These are phyloP conservation scores for Muraenolepis orangiensis DNA, from an alignment of 2,797 vertebrate genomes.

Conservation along the genomic window DNA sequence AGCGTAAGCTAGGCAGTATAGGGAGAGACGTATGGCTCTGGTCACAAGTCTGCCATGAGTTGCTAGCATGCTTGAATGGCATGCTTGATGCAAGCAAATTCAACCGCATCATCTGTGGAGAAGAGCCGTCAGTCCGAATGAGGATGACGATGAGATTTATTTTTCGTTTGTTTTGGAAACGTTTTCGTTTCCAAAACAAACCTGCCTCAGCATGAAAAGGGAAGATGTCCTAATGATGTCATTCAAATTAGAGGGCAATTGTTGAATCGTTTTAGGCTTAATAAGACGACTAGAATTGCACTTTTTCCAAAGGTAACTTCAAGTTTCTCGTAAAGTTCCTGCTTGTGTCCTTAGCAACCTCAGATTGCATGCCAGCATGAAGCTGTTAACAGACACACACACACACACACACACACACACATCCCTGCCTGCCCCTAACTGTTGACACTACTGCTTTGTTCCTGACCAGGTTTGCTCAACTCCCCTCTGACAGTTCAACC, in stretches of 20 bases:
- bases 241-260: background rate
- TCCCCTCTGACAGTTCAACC: constrained; percentile 13
- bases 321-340: background rate
- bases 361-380: background rate
- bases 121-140: too few species aligned
- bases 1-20: background rate
- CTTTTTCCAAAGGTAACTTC: background rate
- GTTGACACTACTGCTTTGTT: constrained; percentile 21
- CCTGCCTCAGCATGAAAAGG: constrained; percentile 4
- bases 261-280: background rate
- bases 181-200: too few species aligned
- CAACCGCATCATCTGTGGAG: background rate
- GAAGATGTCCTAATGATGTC: background rate
- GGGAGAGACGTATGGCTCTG: background rate
- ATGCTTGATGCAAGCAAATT: background rate
- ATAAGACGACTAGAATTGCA: background rate
- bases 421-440: background rate
- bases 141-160: background rate
- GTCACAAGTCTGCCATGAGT: background rate
- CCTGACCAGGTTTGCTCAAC: constrained; percentile 27
- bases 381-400: too few species aligned
- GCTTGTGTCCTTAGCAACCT: background rate
- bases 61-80: background rate
- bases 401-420: too few species aligned
- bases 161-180: too few species aligned